Evolutionary conservation across 2,888 invertebrate genomes (phyloP).

Genomic region (Phanerotoma sp.): DNA sequence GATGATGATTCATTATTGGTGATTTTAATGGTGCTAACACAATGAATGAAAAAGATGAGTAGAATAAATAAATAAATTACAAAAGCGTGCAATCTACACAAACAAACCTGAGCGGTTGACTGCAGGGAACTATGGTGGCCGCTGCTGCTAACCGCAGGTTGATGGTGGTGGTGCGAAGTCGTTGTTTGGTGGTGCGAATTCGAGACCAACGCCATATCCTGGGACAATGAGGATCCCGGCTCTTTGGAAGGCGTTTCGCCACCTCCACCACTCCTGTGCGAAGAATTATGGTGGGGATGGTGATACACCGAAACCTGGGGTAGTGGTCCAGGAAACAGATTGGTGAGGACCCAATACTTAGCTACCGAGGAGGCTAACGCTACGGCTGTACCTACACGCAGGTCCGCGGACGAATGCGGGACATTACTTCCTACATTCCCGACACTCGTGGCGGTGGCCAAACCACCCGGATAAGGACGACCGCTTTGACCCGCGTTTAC

Average conservation of each 20-base stretch:
- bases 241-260: conserved; percentile 48
- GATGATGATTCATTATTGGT: no score
- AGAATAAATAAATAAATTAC: conserved; percentile 6
- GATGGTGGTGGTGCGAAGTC: conserved; percentile 35
- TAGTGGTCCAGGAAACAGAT: conserved; percentile 75
- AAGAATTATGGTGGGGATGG: conserved; percentile 59
- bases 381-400: conserved; percentile 61
- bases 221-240: conserved; percentile 44
- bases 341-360: conserved; percentile 83
- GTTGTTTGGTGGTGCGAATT: conserved; percentile 49
- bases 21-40: conserved; percentile 1
- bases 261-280: conserved; percentile 64
- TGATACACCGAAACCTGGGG: conserved; percentile 75
- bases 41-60: conserved; percentile 6
- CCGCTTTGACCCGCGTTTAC: conserved; percentile 55
- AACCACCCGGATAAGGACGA: conserved; percentile 53
- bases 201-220: conserved; percentile 52
- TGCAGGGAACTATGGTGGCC: conserved; percentile 51
- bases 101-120: conserved; percentile 54
- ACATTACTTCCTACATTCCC: conserved; percentile 51
- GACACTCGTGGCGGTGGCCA: conserved; percentile 51
- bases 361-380: conserved; percentile 73
- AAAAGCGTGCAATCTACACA: conserved; percentile 38
- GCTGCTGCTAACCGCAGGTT: conserved; percentile 31
- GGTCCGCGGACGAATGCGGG: conserved; percentile 52